A percentile compares a stretch with the other conserved stretches of the same genome.
These are phyloP conservation scores for Apotomis turbidana DNA, from an alignment of 2,888 invertebrate species.

Conservation along the genomic window DNA sequence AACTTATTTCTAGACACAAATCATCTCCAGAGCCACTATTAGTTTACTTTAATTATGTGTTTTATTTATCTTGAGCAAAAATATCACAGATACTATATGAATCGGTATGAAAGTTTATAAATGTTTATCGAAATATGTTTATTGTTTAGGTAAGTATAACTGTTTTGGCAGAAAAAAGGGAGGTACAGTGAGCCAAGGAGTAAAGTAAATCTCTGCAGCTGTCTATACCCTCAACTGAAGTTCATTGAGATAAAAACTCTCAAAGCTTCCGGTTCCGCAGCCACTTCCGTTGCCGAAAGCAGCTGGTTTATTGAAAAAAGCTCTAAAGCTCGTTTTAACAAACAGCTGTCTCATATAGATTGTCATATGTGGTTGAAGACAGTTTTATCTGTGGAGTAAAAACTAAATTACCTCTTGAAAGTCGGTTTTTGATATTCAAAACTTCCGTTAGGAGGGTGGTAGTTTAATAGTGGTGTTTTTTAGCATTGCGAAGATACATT, in stretches of 20 bases:
- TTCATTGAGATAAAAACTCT: constrained; percentile 56
- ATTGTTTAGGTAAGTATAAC: too few species aligned
- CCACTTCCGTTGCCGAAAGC: constrained; percentile 39
- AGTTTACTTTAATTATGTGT: too few species aligned
- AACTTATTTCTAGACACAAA: too few species aligned
- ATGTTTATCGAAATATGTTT: too few species aligned
- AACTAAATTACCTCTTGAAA: constrained; percentile 21
- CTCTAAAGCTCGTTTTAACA: constrained; percentile 13
- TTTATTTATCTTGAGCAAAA: too few species aligned
- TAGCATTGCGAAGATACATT: not conserved
- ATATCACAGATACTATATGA: too few species aligned
- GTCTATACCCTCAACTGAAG: not conserved
- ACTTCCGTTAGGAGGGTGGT: constrained; percentile 8
- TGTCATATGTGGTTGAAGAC: not conserved
- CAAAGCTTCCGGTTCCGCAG: constrained; percentile 49
- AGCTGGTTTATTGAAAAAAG: constrained; percentile 26
- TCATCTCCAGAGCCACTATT: too few species aligned
- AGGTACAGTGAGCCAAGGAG: too few species aligned
- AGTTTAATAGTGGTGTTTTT: not conserved
- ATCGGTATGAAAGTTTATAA: too few species aligned
- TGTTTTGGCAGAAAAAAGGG: too few species aligned
- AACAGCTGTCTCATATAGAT: constrained; percentile 16
- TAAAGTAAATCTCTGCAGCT: too few species aligned
- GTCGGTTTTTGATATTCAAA: constrained; percentile 6
- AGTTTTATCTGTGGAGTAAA: constrained; percentile 7